Percentiles rank a stretch among this genome's conserved stretches.
These are phyloP conservation scores for Tetraodon nigroviridis DNA, from an alignment of 2,113 vertebrate species.

Conservation along the genomic window DNA sequence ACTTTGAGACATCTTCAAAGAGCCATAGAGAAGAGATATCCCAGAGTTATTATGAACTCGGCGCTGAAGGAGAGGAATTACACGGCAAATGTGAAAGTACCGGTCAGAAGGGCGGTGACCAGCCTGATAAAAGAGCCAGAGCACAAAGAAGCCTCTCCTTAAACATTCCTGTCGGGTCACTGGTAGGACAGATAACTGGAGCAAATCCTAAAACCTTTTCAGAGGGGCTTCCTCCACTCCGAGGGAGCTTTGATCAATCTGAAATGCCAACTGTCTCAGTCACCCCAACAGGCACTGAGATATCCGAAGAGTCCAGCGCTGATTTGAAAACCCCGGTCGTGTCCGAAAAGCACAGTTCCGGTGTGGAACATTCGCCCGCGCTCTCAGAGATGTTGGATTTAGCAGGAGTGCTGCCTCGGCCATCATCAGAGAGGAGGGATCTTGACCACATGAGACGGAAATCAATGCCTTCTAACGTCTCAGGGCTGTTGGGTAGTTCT, in stretches of 20 bases:
- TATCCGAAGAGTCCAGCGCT: conserved; percentile 7
- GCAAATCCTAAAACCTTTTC: conserved; percentile 18
- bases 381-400: conserved; percentile 64
- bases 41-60: conserved; percentile 65
- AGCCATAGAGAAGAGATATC: conserved; percentile 17
- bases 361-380: conserved; percentile 32
- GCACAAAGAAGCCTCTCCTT: conserved; percentile 49
- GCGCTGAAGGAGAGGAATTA: conserved; percentile 18
- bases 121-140: conserved; percentile 1
- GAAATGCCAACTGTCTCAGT: conserved; percentile 38
- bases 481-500: conserved; percentile 45
- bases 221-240: conserved; percentile 29
- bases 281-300: conserved; percentile 21
- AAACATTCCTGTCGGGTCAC: conserved; percentile 29
- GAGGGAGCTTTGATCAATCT: conserved; percentile 41
- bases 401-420: conserved; percentile 51
- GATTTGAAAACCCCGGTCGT: conserved; percentile 2
- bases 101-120: conserved; percentile 12
- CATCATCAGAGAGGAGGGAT: conserved; percentile 38
- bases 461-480: conserved; percentile 54
- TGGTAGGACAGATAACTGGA: background rate
- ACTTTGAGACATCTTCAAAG: conserved; percentile 59
- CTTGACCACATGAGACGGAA: conserved; percentile 52
- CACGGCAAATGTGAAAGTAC: conserved; percentile 9
- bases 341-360: conserved; percentile 17